Percentiles rank a stretch among this genome's conserved stretches.
Evolutionary conservation across 2,113 vertebrate species (phyloP).

Genomic region (Pseudopipra pipra): DNA sequence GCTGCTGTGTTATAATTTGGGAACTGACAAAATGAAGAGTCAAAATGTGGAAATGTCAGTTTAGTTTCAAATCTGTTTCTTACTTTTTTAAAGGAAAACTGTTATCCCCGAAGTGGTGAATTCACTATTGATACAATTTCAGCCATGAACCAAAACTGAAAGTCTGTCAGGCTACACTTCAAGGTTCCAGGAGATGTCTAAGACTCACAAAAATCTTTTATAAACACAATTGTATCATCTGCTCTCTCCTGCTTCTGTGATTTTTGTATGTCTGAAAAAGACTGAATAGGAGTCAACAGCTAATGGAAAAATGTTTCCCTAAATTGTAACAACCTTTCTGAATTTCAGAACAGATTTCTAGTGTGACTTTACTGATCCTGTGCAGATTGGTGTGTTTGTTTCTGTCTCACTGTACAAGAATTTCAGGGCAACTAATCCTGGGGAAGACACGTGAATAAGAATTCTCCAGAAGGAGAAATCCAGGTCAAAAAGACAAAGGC

Average conservation of each 20-base stretch:
- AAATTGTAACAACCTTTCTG: background rate
- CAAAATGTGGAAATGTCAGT: background rate
- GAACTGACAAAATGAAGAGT: background rate
- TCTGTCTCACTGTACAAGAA: background rate
- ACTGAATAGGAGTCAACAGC: accelerated
- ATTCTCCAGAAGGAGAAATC: background rate
- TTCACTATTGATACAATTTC: background rate
- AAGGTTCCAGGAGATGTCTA: background rate
- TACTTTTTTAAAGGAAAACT: background rate
- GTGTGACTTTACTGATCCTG: background rate
- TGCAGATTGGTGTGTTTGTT: background rate
- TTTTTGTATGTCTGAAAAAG: background rate
- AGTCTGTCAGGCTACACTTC: background rate
- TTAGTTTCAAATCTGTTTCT: background rate
- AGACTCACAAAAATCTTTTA: background rate
- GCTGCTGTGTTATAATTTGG: background rate
- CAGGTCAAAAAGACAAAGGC: background rate
- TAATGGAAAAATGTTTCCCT: background rate
- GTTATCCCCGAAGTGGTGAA: background rate
- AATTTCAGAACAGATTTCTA: background rate
- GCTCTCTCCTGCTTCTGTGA: background rate
- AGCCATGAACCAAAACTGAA: background rate
- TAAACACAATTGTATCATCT: background rate
- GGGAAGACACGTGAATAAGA: accelerated
- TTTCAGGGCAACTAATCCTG: background rate